Conservation (phyloP, 2,888 invertebrate species). For the Volucella bombylans region DNA sequence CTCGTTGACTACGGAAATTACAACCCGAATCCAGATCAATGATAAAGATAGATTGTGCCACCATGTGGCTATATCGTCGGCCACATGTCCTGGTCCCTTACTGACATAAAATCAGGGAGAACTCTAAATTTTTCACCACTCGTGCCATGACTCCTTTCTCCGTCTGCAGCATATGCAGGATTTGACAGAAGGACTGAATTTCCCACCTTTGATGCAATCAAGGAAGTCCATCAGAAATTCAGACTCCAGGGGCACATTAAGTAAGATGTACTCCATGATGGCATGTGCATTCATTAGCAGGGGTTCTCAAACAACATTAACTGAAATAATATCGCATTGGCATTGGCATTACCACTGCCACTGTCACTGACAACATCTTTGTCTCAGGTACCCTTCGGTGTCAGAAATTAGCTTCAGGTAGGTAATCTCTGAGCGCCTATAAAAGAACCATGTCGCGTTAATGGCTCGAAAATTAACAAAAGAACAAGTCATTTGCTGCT, state of each 20-base stretch:
- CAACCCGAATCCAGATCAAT: neutral
- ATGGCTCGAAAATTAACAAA: slow-evolving; percentile 27
- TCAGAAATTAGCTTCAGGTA: slow-evolving; percentile 5
- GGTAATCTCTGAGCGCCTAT: neutral
- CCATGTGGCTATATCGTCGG: slow-evolving; percentile 24
- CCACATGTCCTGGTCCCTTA: slow-evolving; percentile 1
- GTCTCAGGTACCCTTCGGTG: slow-evolving; percentile 5
- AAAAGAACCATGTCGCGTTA: slow-evolving; percentile 6
- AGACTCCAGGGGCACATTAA: neutral
- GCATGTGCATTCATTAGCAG: slow-evolving; percentile 22
- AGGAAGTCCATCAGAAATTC: slow-evolving; percentile 2
- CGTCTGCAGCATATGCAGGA: slow-evolving; percentile 4
- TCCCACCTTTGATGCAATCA: slow-evolving; percentile 16
- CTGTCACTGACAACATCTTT: neutral
- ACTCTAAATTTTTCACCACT: neutral
- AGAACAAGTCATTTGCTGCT: slow-evolving; percentile 7
- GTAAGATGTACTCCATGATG: slow-evolving; percentile 24
- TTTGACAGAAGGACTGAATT: neutral
- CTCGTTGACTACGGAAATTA: neutral
- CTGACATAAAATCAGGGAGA: slow-evolving; percentile 1
- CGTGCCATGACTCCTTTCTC: neutral
- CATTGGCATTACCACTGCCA: too few relatives aligned
- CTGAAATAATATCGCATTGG: neutral
- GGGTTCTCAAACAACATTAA: slow-evolving; percentile 14
- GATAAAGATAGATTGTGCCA: slow-evolving; percentile 28